Base-by-base conservation (phyloP, 2,113 vertebrate genomes). In the Nothobranchius kuhntae region DNA sequence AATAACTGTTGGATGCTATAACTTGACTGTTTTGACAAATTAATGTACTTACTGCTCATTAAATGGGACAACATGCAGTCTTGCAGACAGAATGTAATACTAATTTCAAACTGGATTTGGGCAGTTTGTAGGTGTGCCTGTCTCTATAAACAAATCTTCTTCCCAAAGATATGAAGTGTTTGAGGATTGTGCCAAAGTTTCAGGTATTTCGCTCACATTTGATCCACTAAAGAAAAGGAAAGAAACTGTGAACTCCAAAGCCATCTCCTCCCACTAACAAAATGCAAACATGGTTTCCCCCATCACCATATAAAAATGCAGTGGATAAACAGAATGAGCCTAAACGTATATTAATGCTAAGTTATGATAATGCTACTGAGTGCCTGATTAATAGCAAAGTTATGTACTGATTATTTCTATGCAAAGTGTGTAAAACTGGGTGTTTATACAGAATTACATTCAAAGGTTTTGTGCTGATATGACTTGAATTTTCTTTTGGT, bases 361-460 rank as follows among this genome's bases (percentile, higher is more conserved):
- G 57, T 7, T 61, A 60, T 52, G 42, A 66, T 44, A 10, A 65
- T 65, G 61, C 56, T 61, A 67, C 61, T 61, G 58, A 78, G 80
- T 84, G 84, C 71, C 81, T 82, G 67, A 71, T 58, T 79, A 68
- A 60, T 65, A 60, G 42, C 58, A 60, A 56, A 60, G 4, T 56
- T 44, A 58, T 68, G 57, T 65, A 68, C 12, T 70, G 10, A 21
- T 61, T 17, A 72, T 83, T 72, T 55, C 84, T 90, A 90, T 89
- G 88, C 86, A 89, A 89, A 60, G 68, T 78, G 35, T 79, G 58
- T 58, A 66, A 59, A 26, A 72, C 52, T 73, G 46, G 51, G n/a
- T 76, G 78, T 80, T 73, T 40, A 60, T 68, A 57, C 57, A 68
- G 53, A 71, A 63, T 61, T 60, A 65, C 58, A 83, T 71, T 73